These are phyloP conservation scores for Lepidocyrtinus sp. DNA, from an alignment of 2,888 invertebrate species.

Conservation along the genomic window DNA sequence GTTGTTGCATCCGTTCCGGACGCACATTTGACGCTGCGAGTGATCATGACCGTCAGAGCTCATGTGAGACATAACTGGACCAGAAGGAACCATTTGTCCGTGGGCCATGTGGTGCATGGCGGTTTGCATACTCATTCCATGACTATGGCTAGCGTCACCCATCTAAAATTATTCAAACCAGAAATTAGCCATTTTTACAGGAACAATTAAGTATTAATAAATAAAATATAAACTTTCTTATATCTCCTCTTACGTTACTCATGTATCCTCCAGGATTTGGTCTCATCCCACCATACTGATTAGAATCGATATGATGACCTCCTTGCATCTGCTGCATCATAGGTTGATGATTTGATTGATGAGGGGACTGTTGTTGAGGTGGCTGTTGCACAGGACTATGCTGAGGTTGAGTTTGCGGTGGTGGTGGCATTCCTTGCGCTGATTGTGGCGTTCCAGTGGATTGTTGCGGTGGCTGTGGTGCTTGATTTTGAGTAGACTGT, in stretches of 20 bases:
- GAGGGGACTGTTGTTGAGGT: conserved; percentile 61
- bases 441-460: conserved; percentile 35
- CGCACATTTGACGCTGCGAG: conserved; percentile 67
- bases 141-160: conserved; percentile 63
- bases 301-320: conserved; percentile 64
- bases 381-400: conserved; percentile 53
- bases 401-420: conserved; percentile 50
- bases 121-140: conserved; percentile 61
- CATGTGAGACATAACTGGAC: conserved; percentile 66
- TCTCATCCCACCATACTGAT: conserved; percentile 68
- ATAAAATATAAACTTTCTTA: background rate
- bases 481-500: conserved; percentile 69
- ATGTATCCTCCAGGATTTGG: conserved; percentile 61
- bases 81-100: conserved; percentile 61
- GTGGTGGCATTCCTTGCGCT: conserved; percentile 42
- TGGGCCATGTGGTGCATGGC: conserved; percentile 62
- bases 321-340: conserved; percentile 66
- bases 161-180: conserved; percentile 63
- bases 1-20: conserved; percentile 73
- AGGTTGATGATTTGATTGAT: conserved; percentile 59
- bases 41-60: conserved; percentile 65
- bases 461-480: conserved; percentile 52
- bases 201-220: background rate
- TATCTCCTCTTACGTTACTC: conserved; percentile 62
- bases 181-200: too few species aligned